These are phyloP conservation scores for Euzetes globulus DNA, from an alignment of 2,888 invertebrate genomes.

Conservation along the genomic window DNA sequence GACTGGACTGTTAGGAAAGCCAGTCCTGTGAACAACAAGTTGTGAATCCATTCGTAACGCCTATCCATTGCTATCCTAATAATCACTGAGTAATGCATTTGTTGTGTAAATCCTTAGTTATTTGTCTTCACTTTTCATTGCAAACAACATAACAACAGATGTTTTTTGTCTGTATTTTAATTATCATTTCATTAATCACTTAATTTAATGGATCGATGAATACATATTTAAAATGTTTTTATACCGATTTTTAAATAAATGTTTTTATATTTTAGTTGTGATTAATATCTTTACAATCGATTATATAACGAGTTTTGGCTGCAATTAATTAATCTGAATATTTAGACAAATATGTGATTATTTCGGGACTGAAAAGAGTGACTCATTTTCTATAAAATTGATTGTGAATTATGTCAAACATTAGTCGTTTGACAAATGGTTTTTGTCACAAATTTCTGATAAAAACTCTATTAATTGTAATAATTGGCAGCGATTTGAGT, in stretches of 20 bases:
- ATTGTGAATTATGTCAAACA: background rate
- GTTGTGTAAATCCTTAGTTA: conserved; percentile 4
- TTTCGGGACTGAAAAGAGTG: background rate
- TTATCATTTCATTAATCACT: background rate
- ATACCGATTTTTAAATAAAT: background rate
- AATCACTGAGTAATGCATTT: background rate
- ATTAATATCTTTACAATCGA: too few species aligned
- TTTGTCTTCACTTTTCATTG: conserved; percentile 19
- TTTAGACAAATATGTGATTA: background rate
- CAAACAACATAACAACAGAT: background rate
- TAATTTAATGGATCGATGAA: background rate
- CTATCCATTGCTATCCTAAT: background rate
- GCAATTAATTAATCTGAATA: background rate
- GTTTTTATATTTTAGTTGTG: too few species aligned
- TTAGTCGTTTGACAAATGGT: background rate
- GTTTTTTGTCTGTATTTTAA: conserved; percentile 6
- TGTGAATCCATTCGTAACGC: conserved; percentile 17
- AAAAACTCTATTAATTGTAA: background rate
- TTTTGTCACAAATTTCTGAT: background rate
- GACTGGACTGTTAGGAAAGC: background rate
- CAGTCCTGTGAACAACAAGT: background rate
- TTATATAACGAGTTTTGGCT: too few species aligned
- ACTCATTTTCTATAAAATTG: background rate
- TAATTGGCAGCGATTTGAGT: background rate
- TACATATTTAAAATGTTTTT: background rate